phyloP scores from a whole-genome alignment of 2,797 vertebrate species.

The Tenualosa ilisha region DNA sequence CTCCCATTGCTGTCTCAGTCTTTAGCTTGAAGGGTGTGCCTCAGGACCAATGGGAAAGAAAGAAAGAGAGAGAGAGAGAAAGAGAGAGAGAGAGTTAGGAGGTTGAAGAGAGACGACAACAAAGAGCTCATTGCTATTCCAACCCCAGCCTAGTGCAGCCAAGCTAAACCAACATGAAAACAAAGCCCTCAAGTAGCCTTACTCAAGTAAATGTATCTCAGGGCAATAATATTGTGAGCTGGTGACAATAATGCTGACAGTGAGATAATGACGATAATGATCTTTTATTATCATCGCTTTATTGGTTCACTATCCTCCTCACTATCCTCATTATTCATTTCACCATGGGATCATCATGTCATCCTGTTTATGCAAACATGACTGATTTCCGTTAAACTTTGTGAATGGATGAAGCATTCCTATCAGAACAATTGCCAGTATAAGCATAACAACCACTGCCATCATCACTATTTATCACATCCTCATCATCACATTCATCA shows the following conservation, averaged over 20 bases:
- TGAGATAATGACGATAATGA: too few relatives aligned
- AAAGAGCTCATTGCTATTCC: conserved; percentile 17
- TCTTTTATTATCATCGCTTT: background rate
- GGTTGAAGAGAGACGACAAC: background rate
- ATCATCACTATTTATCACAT: background rate
- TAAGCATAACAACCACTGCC: background rate
- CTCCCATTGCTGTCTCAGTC: background rate
- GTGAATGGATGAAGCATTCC: too few relatives aligned
- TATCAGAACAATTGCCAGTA: background rate
- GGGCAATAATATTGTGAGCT: background rate
- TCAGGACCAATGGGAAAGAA: background rate
- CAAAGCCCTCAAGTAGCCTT: background rate
- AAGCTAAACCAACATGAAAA: conserved; percentile 9
- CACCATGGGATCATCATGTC: background rate
- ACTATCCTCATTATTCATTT: background rate
- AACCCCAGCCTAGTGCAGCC: conserved; percentile 5
- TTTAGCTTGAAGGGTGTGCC: background rate
- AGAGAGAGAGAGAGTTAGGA: conserved; percentile 6
- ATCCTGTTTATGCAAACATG: too few relatives aligned
- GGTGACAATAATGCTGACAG: background rate
- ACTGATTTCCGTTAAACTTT: too few relatives aligned
- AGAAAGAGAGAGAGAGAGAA: background rate
- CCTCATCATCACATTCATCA: background rate
- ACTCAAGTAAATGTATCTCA: background rate
- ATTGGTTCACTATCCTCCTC: background rate